These are phyloP conservation scores for Rhingia rostrata DNA, from an alignment of 2,888 invertebrate genomes.

Conservation along the genomic window DNA sequence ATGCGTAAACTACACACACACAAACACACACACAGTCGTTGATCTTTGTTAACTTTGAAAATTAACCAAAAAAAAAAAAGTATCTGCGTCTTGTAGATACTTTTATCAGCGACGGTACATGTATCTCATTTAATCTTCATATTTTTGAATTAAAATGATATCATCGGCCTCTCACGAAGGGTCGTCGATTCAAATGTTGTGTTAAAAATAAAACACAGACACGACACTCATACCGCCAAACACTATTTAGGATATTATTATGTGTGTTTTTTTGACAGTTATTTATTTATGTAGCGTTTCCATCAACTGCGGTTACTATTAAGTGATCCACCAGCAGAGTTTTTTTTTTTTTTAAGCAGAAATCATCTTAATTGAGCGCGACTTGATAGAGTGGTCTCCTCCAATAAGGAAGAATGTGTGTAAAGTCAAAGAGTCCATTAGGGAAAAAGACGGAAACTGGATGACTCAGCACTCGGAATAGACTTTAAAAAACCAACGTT, in stretches of 20 bases:
- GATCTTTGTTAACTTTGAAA: constrained; percentile 67
- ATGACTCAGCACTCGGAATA: constrained; percentile 48
- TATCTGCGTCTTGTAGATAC: constrained; percentile 52
- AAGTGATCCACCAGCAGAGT: constrained; percentile 31
- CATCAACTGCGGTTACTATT: constrained; percentile 43
- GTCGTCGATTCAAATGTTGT: constrained; percentile 23
- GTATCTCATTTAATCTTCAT: constrained; percentile 44
- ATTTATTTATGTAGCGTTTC: constrained; percentile 66
- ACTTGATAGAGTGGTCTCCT: background rate
- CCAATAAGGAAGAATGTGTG: constrained; percentile 55
- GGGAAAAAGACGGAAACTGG: constrained; percentile 59
- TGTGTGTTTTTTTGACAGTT: constrained; percentile 48
- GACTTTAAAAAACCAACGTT: constrained; percentile 4
- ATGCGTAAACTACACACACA: constrained; percentile 44
- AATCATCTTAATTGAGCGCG: constrained; percentile 69
- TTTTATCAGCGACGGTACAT: constrained; percentile 55
- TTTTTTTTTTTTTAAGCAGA: constrained; percentile 53
- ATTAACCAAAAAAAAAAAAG: constrained; percentile 43
- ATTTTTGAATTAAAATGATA: constrained; percentile 61
- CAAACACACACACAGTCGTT: constrained; percentile 56
- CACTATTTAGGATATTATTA: constrained; percentile 1
- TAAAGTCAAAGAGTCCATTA: constrained; percentile 22
- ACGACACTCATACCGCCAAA: too few species aligned
- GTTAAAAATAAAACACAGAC: constrained; percentile 5
- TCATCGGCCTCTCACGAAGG: constrained; percentile 47